A percentile compares a stretch with the other conserved stretches of the same genome.
Conservation (phyloP, 2,797 vertebrate species). For the Parauchenoglanis ngamensis region DNA sequence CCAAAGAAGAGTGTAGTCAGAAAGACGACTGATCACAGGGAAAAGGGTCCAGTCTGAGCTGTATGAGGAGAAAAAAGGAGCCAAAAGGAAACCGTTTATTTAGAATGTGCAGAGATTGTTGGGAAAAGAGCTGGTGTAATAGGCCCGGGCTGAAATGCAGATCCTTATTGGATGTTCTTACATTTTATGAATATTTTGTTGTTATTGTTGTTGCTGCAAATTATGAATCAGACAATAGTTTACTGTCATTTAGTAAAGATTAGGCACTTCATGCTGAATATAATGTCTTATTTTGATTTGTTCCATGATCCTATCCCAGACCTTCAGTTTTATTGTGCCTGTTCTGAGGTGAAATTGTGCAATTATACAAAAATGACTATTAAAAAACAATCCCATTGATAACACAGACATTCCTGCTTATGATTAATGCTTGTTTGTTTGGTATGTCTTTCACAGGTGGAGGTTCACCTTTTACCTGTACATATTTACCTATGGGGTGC, state of each 20-base stretch:
- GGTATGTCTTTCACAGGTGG: conserved; percentile 84
- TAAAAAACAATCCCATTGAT: not conserved
- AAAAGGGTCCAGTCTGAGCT: not conserved
- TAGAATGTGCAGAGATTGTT: not conserved
- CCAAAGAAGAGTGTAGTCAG: conserved; percentile 47
- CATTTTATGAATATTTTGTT: too few relatives aligned
- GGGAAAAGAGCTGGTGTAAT: too few relatives aligned
- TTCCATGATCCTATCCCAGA: not conserved
- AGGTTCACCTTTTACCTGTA: conserved; percentile 96
- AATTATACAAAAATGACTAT: not conserved
- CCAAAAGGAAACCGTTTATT: not conserved
- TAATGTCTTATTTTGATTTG: not conserved
- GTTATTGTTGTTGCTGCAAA: too few relatives aligned
- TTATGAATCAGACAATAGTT: not conserved
- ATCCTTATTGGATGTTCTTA: too few relatives aligned
- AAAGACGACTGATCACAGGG: conserved; percentile 49
- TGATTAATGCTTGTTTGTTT: conserved; percentile 16
- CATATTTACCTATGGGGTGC: conserved; percentile 94
- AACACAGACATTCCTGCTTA: not conserved
- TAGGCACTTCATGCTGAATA: not conserved
- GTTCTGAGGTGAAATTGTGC: not conserved
- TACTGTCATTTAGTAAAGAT: not conserved
- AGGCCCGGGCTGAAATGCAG: too few relatives aligned
- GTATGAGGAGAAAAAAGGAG: not conserved
- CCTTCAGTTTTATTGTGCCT: not conserved